Evolutionary conservation across 2,113 vertebrate species (phyloP).

Genomic region (Rhynchopsitta pachyrhyncha): DNA sequence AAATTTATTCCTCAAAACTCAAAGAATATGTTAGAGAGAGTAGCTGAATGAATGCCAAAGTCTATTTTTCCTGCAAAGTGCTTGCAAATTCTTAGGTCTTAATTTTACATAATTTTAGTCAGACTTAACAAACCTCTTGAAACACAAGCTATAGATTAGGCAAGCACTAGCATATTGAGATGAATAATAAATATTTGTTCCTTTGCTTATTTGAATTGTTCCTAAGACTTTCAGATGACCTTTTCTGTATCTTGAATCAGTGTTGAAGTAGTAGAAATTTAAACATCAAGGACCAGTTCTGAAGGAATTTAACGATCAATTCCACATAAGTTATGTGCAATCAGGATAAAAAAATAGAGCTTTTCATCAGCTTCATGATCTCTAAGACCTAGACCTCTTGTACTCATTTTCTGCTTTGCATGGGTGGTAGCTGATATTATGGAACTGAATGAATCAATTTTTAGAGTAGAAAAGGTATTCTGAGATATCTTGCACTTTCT

Average conservation of each 20-base stretch:
- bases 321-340: neutral
- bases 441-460: neutral
- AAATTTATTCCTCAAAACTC: neutral
- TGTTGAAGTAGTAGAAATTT: neutral
- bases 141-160: neutral
- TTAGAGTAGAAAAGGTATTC: neutral
- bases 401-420: neutral
- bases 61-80: neutral
- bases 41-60: neutral
- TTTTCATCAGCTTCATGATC: neutral
- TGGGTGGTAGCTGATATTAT: neutral
- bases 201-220: neutral
- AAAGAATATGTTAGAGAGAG: neutral
- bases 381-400: neutral
- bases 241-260: neutral
- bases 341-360: neutral
- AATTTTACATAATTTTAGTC: neutral
- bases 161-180: neutral
- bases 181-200: slow-evolving; percentile 12
- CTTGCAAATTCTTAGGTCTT: neutral
- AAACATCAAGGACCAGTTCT: neutral
- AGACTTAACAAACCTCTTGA: neutral
- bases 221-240: neutral
- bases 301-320: neutral
- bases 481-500: neutral